Percentiles rank a stretch among this genome's conserved stretches.
Evolutionary conservation across 2,113 vertebrate species (phyloP).

Genomic region (Sapayoa aenigma): DNA sequence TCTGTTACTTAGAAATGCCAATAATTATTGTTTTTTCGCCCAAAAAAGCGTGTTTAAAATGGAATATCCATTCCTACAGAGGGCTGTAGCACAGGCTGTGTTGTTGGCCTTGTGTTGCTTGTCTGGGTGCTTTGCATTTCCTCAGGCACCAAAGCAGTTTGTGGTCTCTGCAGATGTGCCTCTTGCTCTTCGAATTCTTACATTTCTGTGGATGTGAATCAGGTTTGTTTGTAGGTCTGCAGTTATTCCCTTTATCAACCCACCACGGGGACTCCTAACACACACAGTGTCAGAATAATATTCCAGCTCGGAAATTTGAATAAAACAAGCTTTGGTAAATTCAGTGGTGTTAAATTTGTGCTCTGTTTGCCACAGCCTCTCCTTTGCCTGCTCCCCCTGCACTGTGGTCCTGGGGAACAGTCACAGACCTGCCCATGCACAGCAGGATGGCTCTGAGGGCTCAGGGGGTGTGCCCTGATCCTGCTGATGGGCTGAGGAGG

Average conservation of each 20-base stretch:
- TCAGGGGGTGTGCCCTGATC: background rate
- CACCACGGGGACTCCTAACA: background rate
- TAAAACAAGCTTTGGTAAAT: background rate
- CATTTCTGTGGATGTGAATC: background rate
- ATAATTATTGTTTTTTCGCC: background rate
- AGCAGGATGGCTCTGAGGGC: background rate
- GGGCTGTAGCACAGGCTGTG: background rate
- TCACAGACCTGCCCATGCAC: background rate
- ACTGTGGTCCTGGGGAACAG: background rate
- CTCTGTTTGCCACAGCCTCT: background rate
- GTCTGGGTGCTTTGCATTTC: background rate
- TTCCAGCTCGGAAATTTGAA: background rate
- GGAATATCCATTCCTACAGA: background rate
- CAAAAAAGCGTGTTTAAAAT: rapidly evolving
- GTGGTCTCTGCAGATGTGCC: background rate
- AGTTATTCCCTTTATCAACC: background rate
- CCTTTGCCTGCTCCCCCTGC: background rate
- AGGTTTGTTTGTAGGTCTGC: background rate
- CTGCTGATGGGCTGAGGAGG: background rate
- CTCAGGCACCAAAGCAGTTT: background rate
- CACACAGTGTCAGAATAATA: background rate
- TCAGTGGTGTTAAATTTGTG: background rate
- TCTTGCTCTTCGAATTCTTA: background rate
- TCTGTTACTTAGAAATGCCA: background rate
- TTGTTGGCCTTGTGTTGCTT: no score